Evolutionary conservation across 1,140 invertebrate genomes (phyloP), one percentile per base, ranked within the genome.

Genomic region (Rhysida immarginata): DNA sequence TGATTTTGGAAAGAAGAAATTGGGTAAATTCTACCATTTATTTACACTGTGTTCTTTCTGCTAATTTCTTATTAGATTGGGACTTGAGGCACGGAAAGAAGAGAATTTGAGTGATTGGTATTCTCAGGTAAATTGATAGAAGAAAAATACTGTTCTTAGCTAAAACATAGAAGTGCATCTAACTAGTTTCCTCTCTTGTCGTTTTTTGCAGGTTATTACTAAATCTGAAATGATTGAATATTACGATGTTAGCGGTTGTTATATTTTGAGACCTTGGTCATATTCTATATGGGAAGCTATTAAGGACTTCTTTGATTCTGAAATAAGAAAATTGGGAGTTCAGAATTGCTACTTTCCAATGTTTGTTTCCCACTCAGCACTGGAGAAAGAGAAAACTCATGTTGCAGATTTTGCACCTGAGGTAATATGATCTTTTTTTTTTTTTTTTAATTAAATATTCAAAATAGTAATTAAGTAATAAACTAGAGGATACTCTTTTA

Each of bases 201-300:
- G 26, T 56, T 54, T 43, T 35, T 49, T 46, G 44, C 20, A 77
- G 73, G 87, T 97, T 1, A 91, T 99, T 54, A 96, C 90, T 0
- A 99, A 99, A 74, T 85, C 91, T 57, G 91, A 97, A 74, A 80
- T 99, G 81, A 98, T 99, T 41, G 96, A 99, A 69, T 99, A 99
- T 71, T 99, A 99, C 66, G 95, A 99, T 69, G 90, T 99, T 3
- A 96, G 92, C 52, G 96, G 96, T 0, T 99, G 96, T 74, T 99
- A 99, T 68, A 94, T 99, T 61, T 77, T 98, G 21, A 81, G 95
- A 27, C 95, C 94, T 1, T 97, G 94, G 93, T 84, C 94, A 27
- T 99, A 81, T 69, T 75, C 83, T n/a, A 91, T 99, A 62, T 99
- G 96, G 96, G 93, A 98, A 62, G 64, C 68, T 0, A 96, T 99